These are phyloP conservation scores for Tenthredo distinguenda DNA, from an alignment of 2,888 invertebrate genomes.

Conservation along the genomic window DNA sequence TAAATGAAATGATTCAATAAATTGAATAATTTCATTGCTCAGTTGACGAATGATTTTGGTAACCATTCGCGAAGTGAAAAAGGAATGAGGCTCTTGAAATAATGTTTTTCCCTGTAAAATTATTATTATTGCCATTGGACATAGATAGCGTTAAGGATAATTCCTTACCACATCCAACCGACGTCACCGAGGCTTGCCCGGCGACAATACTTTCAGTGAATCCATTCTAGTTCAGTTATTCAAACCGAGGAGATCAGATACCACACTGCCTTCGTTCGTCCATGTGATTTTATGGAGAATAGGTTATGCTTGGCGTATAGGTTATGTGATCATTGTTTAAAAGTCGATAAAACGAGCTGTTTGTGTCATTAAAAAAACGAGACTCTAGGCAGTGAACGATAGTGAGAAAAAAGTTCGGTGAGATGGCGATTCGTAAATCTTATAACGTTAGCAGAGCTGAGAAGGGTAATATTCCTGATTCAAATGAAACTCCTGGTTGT, in stretches of 20 bases:
- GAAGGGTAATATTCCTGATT: background rate
- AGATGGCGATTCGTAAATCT: background rate
- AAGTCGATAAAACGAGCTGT: background rate
- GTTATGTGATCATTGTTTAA: background rate
- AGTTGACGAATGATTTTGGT: background rate
- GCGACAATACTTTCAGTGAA: background rate
- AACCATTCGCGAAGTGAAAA: background rate
- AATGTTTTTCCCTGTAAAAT: background rate
- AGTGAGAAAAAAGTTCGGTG: background rate
- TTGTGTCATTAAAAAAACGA: background rate
- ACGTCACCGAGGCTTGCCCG: background rate
- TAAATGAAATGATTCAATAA: background rate
- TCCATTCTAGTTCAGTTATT: background rate
- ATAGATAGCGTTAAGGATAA: background rate
- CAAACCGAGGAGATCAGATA: background rate
- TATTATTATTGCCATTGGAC: background rate
- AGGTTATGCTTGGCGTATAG: background rate
- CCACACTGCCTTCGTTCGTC: background rate
- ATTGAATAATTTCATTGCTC: background rate
- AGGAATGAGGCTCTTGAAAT: background rate
- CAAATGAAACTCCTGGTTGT: background rate
- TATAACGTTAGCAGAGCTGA: background rate
- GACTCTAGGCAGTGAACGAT: background rate
- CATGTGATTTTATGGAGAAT: background rate
- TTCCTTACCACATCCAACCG: conserved; percentile 14